Percentiles rank a stretch among this genome's conserved stretches.
phyloP scores from a whole-genome alignment of 2,113 vertebrate genomes.

The Phaethornis superciliosus region DNA sequence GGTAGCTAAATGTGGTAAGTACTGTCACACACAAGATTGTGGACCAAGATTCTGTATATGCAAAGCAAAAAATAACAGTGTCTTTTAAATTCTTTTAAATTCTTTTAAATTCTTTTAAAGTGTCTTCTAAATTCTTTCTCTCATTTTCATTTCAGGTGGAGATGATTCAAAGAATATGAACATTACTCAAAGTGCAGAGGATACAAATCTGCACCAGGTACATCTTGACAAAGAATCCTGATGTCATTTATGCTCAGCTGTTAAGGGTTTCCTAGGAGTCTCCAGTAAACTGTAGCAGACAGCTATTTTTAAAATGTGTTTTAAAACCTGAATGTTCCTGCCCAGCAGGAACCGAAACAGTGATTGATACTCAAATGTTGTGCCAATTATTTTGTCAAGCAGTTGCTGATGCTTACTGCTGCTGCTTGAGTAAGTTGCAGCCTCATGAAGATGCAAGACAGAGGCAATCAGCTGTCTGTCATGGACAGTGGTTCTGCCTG shows the following conservation, averaged over 20 bases:
- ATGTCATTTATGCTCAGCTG: background rate
- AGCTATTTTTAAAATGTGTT: background rate
- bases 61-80: background rate
- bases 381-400: background rate
- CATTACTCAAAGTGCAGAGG: background rate
- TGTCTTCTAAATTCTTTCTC: no score
- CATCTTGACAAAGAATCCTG: background rate
- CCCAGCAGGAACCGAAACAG: background rate
- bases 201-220: conserved; percentile 59
- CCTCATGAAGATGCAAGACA: background rate
- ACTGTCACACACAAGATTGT: background rate
- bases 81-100: background rate
- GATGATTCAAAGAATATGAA: background rate
- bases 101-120: background rate
- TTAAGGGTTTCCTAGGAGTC: background rate
- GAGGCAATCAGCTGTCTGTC: background rate
- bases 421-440: background rate
- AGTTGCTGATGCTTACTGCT: background rate
- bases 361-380: background rate
- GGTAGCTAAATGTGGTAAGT: background rate
- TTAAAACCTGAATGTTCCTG: background rate
- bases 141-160: conserved; percentile 53
- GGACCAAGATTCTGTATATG: background rate
- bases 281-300: background rate
- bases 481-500: background rate